A percentile compares a stretch with the other conserved stretches of the same genome.
These are phyloP conservation scores for Caradrina kadenii DNA, from an alignment of 2,888 invertebrate species.

Conservation along the genomic window DNA sequence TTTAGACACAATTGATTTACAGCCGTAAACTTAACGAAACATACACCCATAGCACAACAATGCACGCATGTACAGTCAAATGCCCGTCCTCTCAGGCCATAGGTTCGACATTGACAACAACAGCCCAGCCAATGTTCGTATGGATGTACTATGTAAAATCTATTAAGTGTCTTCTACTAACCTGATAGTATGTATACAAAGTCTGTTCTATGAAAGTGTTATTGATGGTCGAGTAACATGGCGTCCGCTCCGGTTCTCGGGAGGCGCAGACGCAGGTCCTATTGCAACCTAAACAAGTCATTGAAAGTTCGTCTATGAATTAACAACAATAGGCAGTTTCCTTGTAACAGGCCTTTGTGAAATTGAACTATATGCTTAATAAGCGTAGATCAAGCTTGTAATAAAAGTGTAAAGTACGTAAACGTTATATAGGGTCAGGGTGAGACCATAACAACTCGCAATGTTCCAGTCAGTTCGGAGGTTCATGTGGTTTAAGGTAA, in stretches of 20 bases:
- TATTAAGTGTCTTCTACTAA: constrained; percentile 50
- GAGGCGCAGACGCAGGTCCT: constrained; percentile 69
- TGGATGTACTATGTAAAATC: background rate
- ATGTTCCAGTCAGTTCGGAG: background rate
- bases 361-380: constrained; percentile 71
- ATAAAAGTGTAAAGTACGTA: constrained; percentile 52
- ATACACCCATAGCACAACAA: constrained; percentile 9
- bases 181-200: constrained; percentile 51
- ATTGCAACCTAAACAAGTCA: constrained; percentile 82
- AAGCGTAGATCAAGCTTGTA: constrained; percentile 51
- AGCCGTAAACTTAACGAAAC: constrained; percentile 20
- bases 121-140: background rate
- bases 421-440: constrained; percentile 19
- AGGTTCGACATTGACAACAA: background rate
- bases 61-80: background rate
- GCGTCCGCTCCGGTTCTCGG: constrained; percentile 74
- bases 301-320: constrained; percentile 80
- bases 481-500: background rate
- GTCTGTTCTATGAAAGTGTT: constrained; percentile 43
- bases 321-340: constrained; percentile 86
- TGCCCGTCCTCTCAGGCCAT: background rate
- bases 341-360: constrained; percentile 86
- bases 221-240: constrained; percentile 49
- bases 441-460: background rate
- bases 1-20: constrained; percentile 27